Percentiles rank a stretch among this genome's conserved stretches.
phyloP scores from a whole-genome alignment of 64 coral and sea anemone species.

The Pachyseris speciosa region DNA sequence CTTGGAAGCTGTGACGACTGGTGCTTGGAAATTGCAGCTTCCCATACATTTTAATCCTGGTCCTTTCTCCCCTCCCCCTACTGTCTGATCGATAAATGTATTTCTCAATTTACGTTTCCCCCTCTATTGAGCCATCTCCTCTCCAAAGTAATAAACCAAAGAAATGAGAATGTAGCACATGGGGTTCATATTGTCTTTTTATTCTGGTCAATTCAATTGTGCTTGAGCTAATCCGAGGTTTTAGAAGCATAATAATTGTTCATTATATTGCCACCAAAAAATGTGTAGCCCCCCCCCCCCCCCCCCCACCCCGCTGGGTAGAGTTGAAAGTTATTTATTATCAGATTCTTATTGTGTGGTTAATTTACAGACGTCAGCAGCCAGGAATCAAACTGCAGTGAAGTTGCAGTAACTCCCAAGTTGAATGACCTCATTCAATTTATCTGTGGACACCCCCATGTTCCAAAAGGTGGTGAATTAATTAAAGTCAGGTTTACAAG shows the following conservation, averaged over 20 bases:
- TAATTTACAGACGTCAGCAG: not conserved
- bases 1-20: not conserved
- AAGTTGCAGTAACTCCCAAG: not conserved
- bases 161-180: not conserved
- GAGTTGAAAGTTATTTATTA: not conserved
- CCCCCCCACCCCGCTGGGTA: not conserved
- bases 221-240: not conserved
- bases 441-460: slow-evolving; percentile 14
- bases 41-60: not conserved
- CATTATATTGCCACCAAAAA: not conserved
- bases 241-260: no score
- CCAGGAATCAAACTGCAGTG: not conserved
- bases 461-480: slow-evolving; percentile 1
- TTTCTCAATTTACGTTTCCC: no score
- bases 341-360: not conserved
- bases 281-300: not conserved
- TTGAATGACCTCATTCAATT: slow-evolving; percentile 12
- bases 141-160: not conserved
- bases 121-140: not conserved
- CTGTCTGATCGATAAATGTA: no score
- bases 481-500: slow-evolving; percentile 18
- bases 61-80: not conserved
- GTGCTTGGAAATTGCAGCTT: not conserved
- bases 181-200: not conserved
- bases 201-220: not conserved